Percentiles rank a stretch among this genome's conserved stretches.
These are phyloP conservation scores for Drosophila ezoana DNA, from an alignment of 2,888 invertebrate species.

Conservation along the genomic window DNA sequence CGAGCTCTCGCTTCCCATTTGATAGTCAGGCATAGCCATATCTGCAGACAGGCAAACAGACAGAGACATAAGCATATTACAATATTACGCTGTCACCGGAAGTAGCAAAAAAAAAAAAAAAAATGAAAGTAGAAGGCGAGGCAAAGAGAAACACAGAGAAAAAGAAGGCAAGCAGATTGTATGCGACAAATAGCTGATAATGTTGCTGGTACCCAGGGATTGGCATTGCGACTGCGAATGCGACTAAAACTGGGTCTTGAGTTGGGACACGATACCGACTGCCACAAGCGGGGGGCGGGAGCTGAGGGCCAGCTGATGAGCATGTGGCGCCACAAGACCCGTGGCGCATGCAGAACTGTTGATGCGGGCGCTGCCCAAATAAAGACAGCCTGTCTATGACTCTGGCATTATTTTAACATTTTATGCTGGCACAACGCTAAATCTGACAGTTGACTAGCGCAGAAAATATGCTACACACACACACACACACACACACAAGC, in stretches of 20 bases:
- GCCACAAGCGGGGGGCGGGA: background rate
- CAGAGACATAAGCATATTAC: constrained; percentile 82
- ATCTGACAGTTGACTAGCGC: constrained; percentile 81
- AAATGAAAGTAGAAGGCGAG: constrained; percentile 16
- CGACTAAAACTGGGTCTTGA: constrained; percentile 20
- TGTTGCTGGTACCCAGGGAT: constrained; percentile 63
- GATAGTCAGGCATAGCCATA: constrained; percentile 46
- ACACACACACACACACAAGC: background rate
- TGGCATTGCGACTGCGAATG: constrained; percentile 19
- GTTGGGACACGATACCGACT: background rate
- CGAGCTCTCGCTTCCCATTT: constrained; percentile 27
- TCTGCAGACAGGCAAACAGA: constrained; percentile 63
- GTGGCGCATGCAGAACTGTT: constrained; percentile 22
- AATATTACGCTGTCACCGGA: constrained; percentile 82
- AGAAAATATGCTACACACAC: constrained; percentile 69
- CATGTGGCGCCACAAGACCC: constrained; percentile 46
- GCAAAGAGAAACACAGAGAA: constrained; percentile 29
- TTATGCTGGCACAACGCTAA: constrained; percentile 81
- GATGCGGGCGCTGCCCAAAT: constrained; percentile 66
- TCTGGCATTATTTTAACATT: constrained; percentile 81
- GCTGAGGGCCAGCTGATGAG: constrained; percentile 4
- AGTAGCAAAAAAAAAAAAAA: constrained; percentile 58
- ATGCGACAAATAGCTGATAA: constrained; percentile 81
- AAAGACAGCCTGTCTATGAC: constrained; percentile 72
- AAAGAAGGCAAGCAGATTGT: constrained; percentile 76